Percentiles rank a stretch among this genome's conserved stretches.
Conservation (phyloP, 2,888 invertebrate genomes). For the Epinotia bilunana region DNA sequence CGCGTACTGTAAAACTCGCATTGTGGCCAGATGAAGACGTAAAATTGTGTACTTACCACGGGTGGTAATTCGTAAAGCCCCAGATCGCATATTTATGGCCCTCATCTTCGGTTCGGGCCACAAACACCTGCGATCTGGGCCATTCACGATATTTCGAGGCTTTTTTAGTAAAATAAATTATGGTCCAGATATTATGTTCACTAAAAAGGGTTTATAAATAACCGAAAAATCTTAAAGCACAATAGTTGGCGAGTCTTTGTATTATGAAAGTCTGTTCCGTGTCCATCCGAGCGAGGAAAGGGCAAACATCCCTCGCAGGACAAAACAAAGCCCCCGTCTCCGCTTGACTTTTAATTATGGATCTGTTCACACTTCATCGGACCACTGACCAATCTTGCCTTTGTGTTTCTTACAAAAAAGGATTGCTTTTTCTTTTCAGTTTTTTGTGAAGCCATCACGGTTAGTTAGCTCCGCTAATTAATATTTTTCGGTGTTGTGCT, state of each 20-base stretch:
- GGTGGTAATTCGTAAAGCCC: too few relatives aligned
- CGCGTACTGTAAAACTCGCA: too few relatives aligned
- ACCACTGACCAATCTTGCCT: conserved; percentile 72
- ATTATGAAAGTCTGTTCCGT: conserved; percentile 64
- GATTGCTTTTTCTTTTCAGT: conserved; percentile 70
- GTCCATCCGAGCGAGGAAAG: conserved; percentile 65
- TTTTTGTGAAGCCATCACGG: conserved; percentile 73
- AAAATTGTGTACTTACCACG: too few relatives aligned
- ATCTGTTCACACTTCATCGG: conserved; percentile 77
- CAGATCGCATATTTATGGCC: too few relatives aligned
- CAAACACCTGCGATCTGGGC: too few relatives aligned
- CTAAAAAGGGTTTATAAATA: conserved; percentile 20
- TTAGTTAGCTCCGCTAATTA: conserved; percentile 79
- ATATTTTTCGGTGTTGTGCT: conserved; percentile 64
- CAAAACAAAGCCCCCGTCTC: conserved; percentile 64
- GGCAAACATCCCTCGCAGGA: conserved; percentile 66
- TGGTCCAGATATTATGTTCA: not conserved
- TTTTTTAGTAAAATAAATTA: conserved; percentile 10
- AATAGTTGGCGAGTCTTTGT: conserved; percentile 55
- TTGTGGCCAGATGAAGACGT: too few relatives aligned
- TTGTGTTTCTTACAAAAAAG: conserved; percentile 77
- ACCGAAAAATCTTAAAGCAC: conserved; percentile 38
- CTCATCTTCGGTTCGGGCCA: too few relatives aligned
- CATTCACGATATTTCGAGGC: too few relatives aligned
- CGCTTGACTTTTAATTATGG: conserved; percentile 81